These are phyloP conservation scores for rat (Rattus norvegicus) DNA, from an alignment of 2,113 vertebrate genomes.

Conservation along the genomic window GRCr8 NC_086020.1:156309501-156310000, in stretches of 20 bases:
- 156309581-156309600: constrained; percentile 57
- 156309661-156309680: constrained; percentile 56
- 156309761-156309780: constrained; percentile 74
- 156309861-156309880: no score
- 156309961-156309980: not conserved
- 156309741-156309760: constrained; percentile 83
- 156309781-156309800: constrained; percentile 62
- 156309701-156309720: constrained; percentile 60
- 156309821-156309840: constrained; percentile 49
- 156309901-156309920: not conserved
- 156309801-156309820: constrained; percentile 61
- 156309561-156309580: constrained; percentile 53
- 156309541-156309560: not conserved
- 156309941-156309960: not conserved
- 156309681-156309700: constrained; percentile 26
- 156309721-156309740: constrained; percentile 75
- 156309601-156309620: constrained; percentile 56
- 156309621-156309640: constrained; percentile 65
- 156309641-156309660: constrained; percentile 30
- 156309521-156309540: constrained; percentile 11
- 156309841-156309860: not conserved
- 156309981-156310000: not conserved
- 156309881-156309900: not conserved
- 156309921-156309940: not conserved
- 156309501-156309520: not conserved